These are phyloP conservation scores for Champsocephalus esox DNA, from an alignment of 2,797 vertebrate species.

Conservation along the genomic window DNA sequence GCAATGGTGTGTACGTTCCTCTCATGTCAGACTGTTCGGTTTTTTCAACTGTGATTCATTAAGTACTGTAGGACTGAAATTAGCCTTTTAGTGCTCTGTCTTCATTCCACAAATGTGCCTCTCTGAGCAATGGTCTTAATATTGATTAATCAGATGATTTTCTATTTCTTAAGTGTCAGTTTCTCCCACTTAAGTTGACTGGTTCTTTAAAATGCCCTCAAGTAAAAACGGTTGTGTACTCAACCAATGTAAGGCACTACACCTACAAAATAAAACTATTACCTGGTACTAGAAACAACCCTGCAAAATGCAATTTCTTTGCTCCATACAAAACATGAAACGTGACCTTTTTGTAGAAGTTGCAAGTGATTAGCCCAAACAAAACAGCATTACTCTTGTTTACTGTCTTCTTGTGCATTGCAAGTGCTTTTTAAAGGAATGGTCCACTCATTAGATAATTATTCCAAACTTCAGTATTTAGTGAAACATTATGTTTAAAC, in stretches of 20 bases:
- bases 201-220: background rate
- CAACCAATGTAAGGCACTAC: background rate
- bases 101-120: background rate
- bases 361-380: background rate
- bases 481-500: too few relatives aligned
- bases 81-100: background rate
- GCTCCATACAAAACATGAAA: conserved; percentile 26
- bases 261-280: conserved; percentile 16
- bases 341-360: conserved; percentile 47
- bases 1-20: background rate
- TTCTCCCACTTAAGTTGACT: background rate
- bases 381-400: conserved; percentile 15
- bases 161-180: background rate
- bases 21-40: conserved; percentile 3
- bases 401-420: conserved; percentile 36
- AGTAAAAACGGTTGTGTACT: conserved; percentile 1
- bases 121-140: conserved; percentile 7
- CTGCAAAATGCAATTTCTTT: conserved; percentile 30
- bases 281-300: background rate
- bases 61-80: background rate
- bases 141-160: conserved; percentile 1
- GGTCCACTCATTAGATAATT: too few relatives aligned
- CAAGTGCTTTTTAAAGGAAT: conserved; percentile 23
- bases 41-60: background rate
- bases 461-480: too few relatives aligned